These are phyloP conservation scores for Suricata suricatta DNA, from an alignment of 2,113 vertebrate genomes.

Conservation along the genomic window DNA sequence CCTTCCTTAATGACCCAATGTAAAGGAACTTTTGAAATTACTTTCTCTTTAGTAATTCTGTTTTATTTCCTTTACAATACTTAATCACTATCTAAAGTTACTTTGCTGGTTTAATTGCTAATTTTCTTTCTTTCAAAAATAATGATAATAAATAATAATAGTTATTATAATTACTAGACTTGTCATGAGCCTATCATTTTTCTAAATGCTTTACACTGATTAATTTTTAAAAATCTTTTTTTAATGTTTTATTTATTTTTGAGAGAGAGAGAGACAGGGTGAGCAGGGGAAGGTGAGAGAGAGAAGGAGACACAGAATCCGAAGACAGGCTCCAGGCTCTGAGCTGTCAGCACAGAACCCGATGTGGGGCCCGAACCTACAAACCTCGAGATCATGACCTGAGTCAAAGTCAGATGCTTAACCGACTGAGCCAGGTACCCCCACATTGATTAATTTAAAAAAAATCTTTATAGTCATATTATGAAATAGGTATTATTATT, in stretches of 20 bases:
- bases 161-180: neutral
- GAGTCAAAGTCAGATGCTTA: too few species aligned
- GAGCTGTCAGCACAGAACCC: too few species aligned
- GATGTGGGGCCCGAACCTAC: too few species aligned
- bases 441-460: neutral
- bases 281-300: too few species aligned
- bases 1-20: neutral
- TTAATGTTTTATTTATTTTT: too few species aligned
- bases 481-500: neutral
- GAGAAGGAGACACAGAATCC: too few species aligned
- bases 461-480: neutral
- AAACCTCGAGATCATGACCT: too few species aligned
- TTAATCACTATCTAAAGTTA: neutral
- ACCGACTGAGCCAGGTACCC: too few species aligned
- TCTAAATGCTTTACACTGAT: neutral
- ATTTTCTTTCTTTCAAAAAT: neutral
- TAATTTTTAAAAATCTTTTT: neutral
- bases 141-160: neutral
- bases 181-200: neutral
- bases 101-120: neutral
- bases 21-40: neutral
- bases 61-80: neutral
- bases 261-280: too few species aligned
- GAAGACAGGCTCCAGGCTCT: too few species aligned
- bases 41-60: neutral